These are phyloP conservation scores for Cinara cedri DNA, from an alignment of 2,888 invertebrate species.

Conservation along the genomic window DNA sequence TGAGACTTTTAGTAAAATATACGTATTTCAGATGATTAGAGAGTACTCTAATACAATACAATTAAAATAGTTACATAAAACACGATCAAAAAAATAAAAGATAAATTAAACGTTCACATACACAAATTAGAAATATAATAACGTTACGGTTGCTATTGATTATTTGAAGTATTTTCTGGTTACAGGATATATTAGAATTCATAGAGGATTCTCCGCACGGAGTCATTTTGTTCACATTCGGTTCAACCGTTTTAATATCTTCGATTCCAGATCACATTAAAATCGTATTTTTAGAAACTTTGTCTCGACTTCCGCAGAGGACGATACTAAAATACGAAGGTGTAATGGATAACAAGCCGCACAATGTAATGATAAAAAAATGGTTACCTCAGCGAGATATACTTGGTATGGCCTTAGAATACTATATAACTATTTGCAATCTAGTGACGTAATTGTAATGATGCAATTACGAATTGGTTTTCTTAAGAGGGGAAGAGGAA, in stretches of 20 bases:
- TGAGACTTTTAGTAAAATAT: too few species aligned
- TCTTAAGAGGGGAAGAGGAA: too few species aligned
- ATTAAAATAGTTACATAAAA: too few species aligned
- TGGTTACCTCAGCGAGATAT: constrained; percentile 39
- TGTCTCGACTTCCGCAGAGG: constrained; percentile 13
- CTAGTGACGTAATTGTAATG: too few species aligned
- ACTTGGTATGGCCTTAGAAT: constrained; percentile 6
- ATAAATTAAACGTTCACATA: too few species aligned
- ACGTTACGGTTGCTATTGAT: too few species aligned
- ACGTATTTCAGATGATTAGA: too few species aligned
- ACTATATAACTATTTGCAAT: too few species aligned
- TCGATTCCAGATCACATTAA: constrained; percentile 1
- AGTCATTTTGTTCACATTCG: constrained; percentile 33
- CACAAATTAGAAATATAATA: too few species aligned
- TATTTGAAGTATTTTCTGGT: not conserved
- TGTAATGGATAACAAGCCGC: constrained; percentile 27
- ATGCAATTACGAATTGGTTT: too few species aligned
- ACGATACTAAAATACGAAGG: constrained; percentile 27
- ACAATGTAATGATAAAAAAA: constrained; percentile 31
- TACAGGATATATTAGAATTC: constrained; percentile 20
- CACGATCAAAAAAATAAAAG: too few species aligned
- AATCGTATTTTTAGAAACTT: not conserved
- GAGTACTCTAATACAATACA: too few species aligned
- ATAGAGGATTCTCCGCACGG: constrained; percentile 18
- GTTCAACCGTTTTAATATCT: constrained; percentile 14